phyloP scores from a whole-genome alignment of 2,888 invertebrate genomes.

The Ptychoptera contaminata region DNA sequence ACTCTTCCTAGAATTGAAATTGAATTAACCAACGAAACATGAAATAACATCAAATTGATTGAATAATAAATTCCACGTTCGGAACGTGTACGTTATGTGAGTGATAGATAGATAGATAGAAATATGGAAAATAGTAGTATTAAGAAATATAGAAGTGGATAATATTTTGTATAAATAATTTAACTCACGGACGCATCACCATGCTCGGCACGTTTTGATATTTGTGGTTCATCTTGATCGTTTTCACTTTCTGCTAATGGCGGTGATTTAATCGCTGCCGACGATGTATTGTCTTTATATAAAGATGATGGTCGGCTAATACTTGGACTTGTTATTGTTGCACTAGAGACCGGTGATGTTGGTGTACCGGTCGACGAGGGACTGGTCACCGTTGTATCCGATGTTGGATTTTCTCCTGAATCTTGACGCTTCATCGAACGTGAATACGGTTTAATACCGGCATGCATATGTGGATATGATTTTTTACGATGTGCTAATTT shows the following conservation, averaged over 20 bases:
- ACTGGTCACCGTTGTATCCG: constrained; percentile 1
- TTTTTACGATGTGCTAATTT: constrained; percentile 44
- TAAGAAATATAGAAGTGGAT: neutral
- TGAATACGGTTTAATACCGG: constrained; percentile 21
- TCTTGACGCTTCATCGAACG: constrained; percentile 8
- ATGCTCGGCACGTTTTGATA: constrained; percentile 30
- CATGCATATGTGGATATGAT: constrained; percentile 42
- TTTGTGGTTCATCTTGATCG: constrained; percentile 27
- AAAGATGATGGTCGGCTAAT: constrained; percentile 1
- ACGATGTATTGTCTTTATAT: neutral
- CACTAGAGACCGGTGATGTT: constrained; percentile 7
- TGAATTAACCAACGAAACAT: neutral
- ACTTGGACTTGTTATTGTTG: constrained; percentile 4
- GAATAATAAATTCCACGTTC: constrained; percentile 1
- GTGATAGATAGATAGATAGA: too few relatives aligned
- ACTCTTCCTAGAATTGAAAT: constrained; percentile 19
- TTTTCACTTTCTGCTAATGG: constrained; percentile 1
- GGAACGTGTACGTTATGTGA: constrained; percentile 17
- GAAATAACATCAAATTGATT: neutral
- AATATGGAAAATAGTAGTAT: neutral
- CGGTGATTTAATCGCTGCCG: constrained; percentile 16
- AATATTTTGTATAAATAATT: neutral
- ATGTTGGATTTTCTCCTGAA: constrained; percentile 1
- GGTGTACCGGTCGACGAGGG: neutral
- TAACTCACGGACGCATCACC: constrained; percentile 17